Conservation (phyloP, 2,888 invertebrate species). For the Drosophila vallismaia region DNA sequence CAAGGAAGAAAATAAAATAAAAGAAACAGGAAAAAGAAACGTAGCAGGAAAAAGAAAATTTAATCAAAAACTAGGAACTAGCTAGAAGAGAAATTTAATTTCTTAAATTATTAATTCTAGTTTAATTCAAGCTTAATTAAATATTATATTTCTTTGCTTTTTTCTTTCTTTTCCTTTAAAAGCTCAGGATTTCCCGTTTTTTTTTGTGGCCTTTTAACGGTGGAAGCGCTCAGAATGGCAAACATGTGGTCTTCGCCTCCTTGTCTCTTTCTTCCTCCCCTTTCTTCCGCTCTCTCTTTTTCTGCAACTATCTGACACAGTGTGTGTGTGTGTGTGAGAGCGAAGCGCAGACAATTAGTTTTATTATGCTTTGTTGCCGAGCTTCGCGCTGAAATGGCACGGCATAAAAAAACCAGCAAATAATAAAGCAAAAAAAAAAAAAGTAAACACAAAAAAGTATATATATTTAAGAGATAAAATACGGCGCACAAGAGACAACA, state of each 20-base stretch:
- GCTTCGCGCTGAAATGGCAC: slow-evolving; percentile 79
- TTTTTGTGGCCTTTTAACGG: slow-evolving; percentile 25
- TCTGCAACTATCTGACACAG: slow-evolving; percentile 32
- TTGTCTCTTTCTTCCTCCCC: slow-evolving; percentile 1
- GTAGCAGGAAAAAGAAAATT: not conserved
- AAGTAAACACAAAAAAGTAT: slow-evolving; percentile 36
- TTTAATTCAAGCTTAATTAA: not conserved
- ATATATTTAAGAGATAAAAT: slow-evolving; percentile 54
- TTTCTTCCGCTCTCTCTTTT: not conserved
- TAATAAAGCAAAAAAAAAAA: slow-evolving; percentile 4
- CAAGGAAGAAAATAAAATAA: slow-evolving; percentile 54
- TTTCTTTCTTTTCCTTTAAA: not conserved
- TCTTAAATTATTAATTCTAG: no score
- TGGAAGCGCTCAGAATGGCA: slow-evolving; percentile 72
- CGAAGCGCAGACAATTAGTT: slow-evolving; percentile 80
- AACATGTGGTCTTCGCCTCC: slow-evolving; percentile 61
- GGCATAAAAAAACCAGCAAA: slow-evolving; percentile 66
- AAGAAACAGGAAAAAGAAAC: slow-evolving; percentile 9
- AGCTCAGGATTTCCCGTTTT: not conserved
- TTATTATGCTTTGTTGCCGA: slow-evolving; percentile 79
- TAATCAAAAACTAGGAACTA: not conserved
- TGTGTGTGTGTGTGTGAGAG: slow-evolving; percentile 68
- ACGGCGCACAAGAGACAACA: slow-evolving; percentile 50
- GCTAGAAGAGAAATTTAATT: no score
- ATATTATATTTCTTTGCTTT: no score